Conservation (phyloP, 35 echinoderm and acorn worm genomes). For the Stichopus chloronotus region DNA sequence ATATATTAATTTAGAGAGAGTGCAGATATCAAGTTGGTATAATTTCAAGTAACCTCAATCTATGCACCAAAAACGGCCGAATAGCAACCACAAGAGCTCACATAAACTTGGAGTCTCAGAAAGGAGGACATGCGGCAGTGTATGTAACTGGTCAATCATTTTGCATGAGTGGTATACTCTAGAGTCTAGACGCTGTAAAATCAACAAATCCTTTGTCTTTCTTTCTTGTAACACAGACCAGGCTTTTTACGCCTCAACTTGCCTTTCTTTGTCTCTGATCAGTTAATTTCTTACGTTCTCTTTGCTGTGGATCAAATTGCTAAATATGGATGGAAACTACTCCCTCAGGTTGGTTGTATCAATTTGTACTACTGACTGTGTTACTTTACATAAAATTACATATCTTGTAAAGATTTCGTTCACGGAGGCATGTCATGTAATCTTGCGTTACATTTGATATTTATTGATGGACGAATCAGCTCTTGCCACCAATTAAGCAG, state of each 20-base stretch:
- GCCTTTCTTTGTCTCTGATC: slow-evolving; percentile 79
- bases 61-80: no score
- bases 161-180: no score
- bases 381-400: not conserved
- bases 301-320: slow-evolving; percentile 80
- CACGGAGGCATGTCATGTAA: not conserved
- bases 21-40: no score
- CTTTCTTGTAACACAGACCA: slow-evolving; percentile 51
- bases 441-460: not conserved
- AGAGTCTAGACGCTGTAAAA: no score
- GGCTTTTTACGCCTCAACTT: slow-evolving; percentile 87
- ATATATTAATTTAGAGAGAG: no score
- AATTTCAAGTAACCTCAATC: no score
- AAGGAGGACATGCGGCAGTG: no score
- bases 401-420: not conserved
- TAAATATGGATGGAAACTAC: slow-evolving; percentile 85
- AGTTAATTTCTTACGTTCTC: slow-evolving; percentile 78
- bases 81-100: no score
- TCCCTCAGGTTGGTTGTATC: slow-evolving; percentile 68
- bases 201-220: no score
- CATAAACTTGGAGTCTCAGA: no score
- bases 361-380: not conserved
- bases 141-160: no score
- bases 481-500: not conserved
- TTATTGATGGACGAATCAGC: not conserved